Percentiles rank a stretch among this genome's conserved stretches.
Evolutionary conservation across 2,888 invertebrate species (phyloP).

Genomic region (Apoda limacodes): DNA sequence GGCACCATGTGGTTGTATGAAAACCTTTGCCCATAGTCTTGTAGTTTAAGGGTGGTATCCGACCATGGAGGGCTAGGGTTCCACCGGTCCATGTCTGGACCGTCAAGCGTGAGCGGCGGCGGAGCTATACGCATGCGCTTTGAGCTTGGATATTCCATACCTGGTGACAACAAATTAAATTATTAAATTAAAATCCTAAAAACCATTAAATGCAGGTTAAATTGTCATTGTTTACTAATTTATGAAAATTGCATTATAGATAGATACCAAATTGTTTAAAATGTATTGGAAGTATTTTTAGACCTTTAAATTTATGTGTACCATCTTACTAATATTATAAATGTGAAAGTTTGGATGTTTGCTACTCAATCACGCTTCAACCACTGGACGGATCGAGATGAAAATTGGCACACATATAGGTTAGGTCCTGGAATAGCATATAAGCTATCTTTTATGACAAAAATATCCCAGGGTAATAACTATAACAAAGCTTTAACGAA

Average conservation of each 20-base stretch:
- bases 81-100: conserved; percentile 87
- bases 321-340: no score
- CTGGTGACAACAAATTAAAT: conserved; percentile 24
- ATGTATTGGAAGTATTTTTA: no score
- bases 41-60: conserved; percentile 82
- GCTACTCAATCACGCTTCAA: no score
- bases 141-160: conserved; percentile 47
- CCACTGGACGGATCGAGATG: no score
- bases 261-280: not conserved
- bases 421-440: no score
- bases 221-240: not conserved
- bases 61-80: conserved; percentile 91
- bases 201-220: no score
- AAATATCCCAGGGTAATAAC: no score
- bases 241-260: not conserved
- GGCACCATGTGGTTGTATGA: conserved; percentile 82
- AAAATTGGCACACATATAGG: no score
- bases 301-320: no score
- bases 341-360: no score
- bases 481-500: no score
- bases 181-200: not conserved
- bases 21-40: conserved; percentile 83
- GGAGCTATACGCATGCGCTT: conserved; percentile 50
- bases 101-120: conserved; percentile 38
- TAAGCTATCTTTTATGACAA: no score